Percentiles rank a stretch among this genome's conserved stretches.
Conservation (phyloP, 1,140 invertebrate genomes). For the Scaptomyza montana region DNA sequence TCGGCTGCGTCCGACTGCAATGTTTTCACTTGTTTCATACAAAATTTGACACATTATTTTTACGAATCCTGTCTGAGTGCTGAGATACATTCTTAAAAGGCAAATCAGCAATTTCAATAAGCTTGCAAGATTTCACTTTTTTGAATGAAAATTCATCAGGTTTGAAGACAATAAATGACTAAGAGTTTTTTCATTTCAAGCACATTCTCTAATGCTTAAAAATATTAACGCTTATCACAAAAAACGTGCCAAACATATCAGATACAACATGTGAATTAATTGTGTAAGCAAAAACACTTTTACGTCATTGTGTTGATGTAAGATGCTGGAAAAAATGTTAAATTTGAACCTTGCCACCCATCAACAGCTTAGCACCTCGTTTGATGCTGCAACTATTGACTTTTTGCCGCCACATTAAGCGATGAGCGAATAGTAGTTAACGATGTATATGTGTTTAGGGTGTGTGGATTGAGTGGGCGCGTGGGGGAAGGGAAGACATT, state of each 20-base stretch:
- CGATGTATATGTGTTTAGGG: background rate
- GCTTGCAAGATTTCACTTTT: too few species aligned
- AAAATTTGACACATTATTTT: too few species aligned
- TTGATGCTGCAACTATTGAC: slow-evolving; percentile 57
- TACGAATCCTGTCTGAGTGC: too few species aligned
- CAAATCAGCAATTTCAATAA: too few species aligned
- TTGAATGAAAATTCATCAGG: too few species aligned
- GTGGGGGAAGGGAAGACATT: background rate
- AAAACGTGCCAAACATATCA: background rate
- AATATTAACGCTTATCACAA: background rate
- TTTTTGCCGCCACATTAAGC: slow-evolving; percentile 75
- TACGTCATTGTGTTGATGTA: background rate
- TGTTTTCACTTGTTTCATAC: too few species aligned
- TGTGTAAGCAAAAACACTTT: background rate
- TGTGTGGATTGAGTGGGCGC: background rate
- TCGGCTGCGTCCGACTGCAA: too few species aligned
- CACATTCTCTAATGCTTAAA: too few species aligned
- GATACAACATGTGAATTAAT: background rate
- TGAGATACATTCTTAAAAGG: too few species aligned
- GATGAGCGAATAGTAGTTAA: background rate
- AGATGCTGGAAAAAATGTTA: background rate
- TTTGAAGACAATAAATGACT: too few species aligned
- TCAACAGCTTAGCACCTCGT: slow-evolving; percentile 43
- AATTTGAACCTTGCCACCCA: slow-evolving; percentile 3
- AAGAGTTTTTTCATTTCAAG: too few species aligned